Evolutionary conservation across 2,888 invertebrate genomes (phyloP).

Genomic region (Acanthopleura granulata): DNA sequence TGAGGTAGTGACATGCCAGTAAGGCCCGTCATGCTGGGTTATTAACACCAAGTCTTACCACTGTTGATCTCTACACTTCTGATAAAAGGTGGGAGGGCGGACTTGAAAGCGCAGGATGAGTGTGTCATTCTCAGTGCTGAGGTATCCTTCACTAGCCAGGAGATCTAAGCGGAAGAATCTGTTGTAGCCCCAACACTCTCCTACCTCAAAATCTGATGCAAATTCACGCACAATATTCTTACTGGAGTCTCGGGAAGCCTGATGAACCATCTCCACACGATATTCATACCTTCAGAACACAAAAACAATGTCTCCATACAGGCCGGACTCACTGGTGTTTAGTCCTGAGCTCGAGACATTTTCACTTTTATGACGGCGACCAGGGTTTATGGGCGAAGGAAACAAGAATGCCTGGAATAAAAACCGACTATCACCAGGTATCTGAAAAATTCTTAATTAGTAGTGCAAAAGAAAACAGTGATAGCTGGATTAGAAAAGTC

Average conservation of each 20-base stretch:
- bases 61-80: conserved; percentile 92
- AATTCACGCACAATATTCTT: conserved; percentile 91
- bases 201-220: conserved; percentile 95
- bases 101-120: conserved; percentile 90
- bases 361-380: background rate
- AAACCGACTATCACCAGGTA: too few species aligned
- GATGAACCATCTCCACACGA: conserved; percentile 94
- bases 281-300: conserved; percentile 82
- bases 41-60: conserved; percentile 43
- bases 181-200: conserved; percentile 97
- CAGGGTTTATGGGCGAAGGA: background rate
- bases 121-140: conserved; percentile 86
- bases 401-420: too few species aligned
- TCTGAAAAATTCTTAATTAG: too few species aligned
- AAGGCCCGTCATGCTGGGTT: too few species aligned
- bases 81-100: conserved; percentile 92
- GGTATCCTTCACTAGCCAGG: conserved; percentile 90
- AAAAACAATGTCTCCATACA: background rate
- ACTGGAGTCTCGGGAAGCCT: conserved; percentile 80
- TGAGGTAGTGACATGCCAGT: too few species aligned
- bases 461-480: too few species aligned
- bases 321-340: background rate
- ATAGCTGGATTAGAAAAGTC: too few species aligned
- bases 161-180: conserved; percentile 91
- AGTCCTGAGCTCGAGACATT: background rate